A percentile compares a stretch with the other conserved stretches of the same genome.
These are phyloP conservation scores for Amyelois transitella DNA, from an alignment of 1,140 invertebrate species.

Conservation along the genomic window DNA sequence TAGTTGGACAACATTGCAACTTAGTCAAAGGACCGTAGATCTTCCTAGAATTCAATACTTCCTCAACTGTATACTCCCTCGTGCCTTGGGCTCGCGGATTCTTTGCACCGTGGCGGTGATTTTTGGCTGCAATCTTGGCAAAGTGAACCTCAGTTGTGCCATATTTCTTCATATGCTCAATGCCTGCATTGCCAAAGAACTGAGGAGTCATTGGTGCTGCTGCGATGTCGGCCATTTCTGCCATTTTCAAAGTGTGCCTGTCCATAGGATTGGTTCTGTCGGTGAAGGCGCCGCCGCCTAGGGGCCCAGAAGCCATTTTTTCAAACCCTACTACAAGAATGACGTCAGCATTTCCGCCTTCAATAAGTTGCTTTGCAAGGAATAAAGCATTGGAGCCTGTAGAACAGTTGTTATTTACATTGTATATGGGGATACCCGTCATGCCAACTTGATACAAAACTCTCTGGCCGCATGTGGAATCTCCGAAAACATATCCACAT, in stretches of 20 bases:
- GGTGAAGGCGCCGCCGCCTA: conserved; percentile 82
- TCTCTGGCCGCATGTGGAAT: conserved; percentile 96
- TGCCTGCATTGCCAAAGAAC: conserved; percentile 96
- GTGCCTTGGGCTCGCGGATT: conserved; percentile 97
- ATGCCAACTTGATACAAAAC: conserved; percentile 96
- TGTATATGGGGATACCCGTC: conserved; percentile 97
- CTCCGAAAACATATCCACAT: conserved; percentile 97
- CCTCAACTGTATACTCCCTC: conserved; percentile 90
- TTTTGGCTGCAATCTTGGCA: conserved; percentile 98
- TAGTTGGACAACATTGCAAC: conserved; percentile 97
- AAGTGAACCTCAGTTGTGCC: conserved; percentile 94
- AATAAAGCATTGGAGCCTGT: conserved; percentile 95
- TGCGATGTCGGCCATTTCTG: conserved; percentile 85
- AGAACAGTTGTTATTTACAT: conserved; percentile 99
- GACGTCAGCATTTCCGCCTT: conserved; percentile 89
- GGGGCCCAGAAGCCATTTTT: conserved; percentile 96
- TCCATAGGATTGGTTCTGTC: conserved; percentile 97
- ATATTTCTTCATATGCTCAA: conserved; percentile 98
- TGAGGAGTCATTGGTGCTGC: conserved; percentile 92
- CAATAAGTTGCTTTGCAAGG: conserved; percentile 92
- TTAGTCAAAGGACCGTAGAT: conserved; percentile 95
- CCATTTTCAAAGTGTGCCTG: conserved; percentile 91
- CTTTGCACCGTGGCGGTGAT: conserved; percentile 96
- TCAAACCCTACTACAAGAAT: conserved; percentile 97
- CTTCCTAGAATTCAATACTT: conserved; percentile 89